Evolutionary conservation across 1,140 invertebrate species (phyloP), one percentile per base, ranked within the genome.

Genomic region (Monochamus saltuarius): DNA sequence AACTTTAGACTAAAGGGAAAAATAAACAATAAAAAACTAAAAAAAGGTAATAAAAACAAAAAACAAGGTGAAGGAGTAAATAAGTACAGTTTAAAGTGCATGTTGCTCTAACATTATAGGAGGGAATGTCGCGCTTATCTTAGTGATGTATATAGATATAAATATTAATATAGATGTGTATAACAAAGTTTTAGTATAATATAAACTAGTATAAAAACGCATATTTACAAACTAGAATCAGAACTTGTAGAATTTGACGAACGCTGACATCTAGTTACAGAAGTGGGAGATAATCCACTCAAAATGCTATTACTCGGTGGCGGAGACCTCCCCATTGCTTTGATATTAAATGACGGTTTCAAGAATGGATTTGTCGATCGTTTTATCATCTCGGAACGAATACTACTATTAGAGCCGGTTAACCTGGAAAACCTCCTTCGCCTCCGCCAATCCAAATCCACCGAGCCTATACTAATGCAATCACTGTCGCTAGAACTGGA

Each of bases 1-100:
- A 57, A 92, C 80, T 37, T 87, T 86, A 4, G 85, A 84, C 89
- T 91, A 78, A 74, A 76, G 78, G 58, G 67, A 72, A 69, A 75
- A 69, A 74, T 56, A 65, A 66, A 64, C 55, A 67, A 68, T 68
- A 70, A 68, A 72, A 61, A 74, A 69, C 75, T 62, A 69, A 73
- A 67, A 77, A 71, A 63, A 68, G 74, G 75, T 65, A 76, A 73
- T 72, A 50, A 67, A 73, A 73, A 73, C 52, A 69, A 58, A 71
- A 70, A 68, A 54, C 69, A 61, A 70, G 69, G 68, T 46, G 58
- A 72, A 70, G 63, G 59, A 52, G 58, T 56, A 70, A 64, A 60
- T 60, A 59, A 68, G 62, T 17, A 70, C 35, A 22, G 36, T 19
- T 45, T 54, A 14, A 35, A 22, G 39, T 56, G 46, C 43, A 45